phyloP scores from a whole-genome alignment of 1,140 invertebrate species.

The Euwallacea similis region DNA sequence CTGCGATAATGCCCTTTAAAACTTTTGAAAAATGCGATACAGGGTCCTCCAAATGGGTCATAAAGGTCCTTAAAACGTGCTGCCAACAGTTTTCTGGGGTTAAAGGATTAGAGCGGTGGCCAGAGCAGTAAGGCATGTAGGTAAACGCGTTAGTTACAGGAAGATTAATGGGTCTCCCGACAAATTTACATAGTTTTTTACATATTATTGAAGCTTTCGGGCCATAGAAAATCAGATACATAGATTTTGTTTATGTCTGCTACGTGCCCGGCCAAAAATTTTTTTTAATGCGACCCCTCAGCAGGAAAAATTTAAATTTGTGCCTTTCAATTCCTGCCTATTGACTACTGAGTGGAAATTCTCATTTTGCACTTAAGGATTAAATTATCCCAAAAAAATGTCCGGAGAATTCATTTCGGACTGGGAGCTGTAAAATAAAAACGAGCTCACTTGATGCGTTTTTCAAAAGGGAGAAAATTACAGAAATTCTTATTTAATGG shows the following conservation, averaged over 20 bases:
- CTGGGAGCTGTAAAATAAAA: not conserved
- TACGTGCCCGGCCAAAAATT: too few relatives aligned
- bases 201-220: not conserved
- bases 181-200: not conserved
- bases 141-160: not conserved
- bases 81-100: not conserved
- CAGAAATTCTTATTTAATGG: not conserved
- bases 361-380: conserved; percentile 1
- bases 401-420: not conserved
- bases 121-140: not conserved
- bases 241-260: too few relatives aligned
- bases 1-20: conserved; percentile 6
- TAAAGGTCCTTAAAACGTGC: conserved; percentile 9
- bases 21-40: conserved; percentile 4
- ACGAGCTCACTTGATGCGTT: not conserved
- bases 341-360: conserved; percentile 1
- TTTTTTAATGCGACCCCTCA: too few relatives aligned
- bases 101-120: conserved; percentile 10
- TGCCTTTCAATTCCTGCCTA: not conserved
- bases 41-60: conserved; percentile 1
- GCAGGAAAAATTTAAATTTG: not conserved
- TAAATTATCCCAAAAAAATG: conserved; percentile 7
- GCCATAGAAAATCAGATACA: not conserved
- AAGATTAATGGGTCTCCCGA: not conserved
- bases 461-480: conserved; percentile 4